Percentiles rank a stretch among this genome's conserved stretches.
These are phyloP conservation scores for Propithecus perrieri DNA, from an alignment of 2,797 vertebrate genomes.

Conservation along the genomic window DNA sequence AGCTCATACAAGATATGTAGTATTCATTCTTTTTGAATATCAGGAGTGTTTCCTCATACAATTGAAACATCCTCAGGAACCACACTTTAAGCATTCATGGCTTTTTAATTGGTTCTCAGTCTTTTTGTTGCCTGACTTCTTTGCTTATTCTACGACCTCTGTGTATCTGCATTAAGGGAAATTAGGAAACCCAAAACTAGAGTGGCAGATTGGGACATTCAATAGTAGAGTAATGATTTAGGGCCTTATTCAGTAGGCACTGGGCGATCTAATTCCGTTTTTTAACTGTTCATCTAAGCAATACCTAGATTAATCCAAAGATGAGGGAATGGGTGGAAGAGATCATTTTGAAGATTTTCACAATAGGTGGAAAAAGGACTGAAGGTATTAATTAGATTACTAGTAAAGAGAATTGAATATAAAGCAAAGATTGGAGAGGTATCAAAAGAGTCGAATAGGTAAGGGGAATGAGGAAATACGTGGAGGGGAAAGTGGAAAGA, in stretches of 20 bases:
- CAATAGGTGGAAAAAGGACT: neutral
- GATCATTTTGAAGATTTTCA: neutral
- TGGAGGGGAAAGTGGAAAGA: neutral
- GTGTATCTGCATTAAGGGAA: neutral
- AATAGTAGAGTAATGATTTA: neutral
- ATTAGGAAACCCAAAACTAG: neutral
- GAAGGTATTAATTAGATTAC: neutral
- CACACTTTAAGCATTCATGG: neutral
- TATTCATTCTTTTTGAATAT: neutral
- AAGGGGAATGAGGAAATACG: fast-evolving
- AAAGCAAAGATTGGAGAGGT: neutral
- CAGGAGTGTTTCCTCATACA: neutral
- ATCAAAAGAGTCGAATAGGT: neutral
- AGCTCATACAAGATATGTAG: neutral
- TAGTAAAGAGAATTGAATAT: neutral
- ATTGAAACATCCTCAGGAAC: neutral
- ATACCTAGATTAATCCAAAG: neutral
- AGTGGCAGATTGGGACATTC: neutral
- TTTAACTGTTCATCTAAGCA: neutral
- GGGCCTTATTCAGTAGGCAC: neutral
- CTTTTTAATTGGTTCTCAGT: neutral
- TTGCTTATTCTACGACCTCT: neutral
- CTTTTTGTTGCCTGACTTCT: neutral
- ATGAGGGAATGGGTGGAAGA: neutral
- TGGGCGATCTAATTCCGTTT: neutral